Evolutionary conservation across 2,797 vertebrate species (phyloP).

Genomic region (Poecilia picta): DNA sequence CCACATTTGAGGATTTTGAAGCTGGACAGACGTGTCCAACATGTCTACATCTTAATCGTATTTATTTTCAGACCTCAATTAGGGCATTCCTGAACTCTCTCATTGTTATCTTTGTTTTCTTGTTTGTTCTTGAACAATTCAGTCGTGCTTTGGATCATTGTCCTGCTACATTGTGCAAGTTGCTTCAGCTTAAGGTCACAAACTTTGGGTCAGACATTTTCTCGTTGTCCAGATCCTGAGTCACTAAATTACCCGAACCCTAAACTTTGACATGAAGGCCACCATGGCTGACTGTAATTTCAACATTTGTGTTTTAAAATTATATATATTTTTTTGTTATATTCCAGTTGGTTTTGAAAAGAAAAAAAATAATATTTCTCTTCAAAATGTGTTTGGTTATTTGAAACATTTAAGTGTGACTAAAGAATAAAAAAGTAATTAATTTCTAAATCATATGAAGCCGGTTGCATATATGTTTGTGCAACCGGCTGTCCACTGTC

Average conservation of each 20-base stretch:
- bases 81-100: not conserved
- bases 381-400: not conserved
- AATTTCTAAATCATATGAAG: not conserved
- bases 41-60: not conserved
- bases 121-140: not conserved
- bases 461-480: not conserved
- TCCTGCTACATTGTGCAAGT: not conserved
- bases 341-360: not conserved
- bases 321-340: not conserved
- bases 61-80: not conserved
- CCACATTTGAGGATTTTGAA: not conserved
- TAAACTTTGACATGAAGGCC: not conserved
- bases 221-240: not conserved
- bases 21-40: not conserved
- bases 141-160: not conserved
- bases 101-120: not conserved
- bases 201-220: not conserved
- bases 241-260: not conserved
- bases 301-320: not conserved
- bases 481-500: not conserved
- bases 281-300: not conserved
- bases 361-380: not conserved
- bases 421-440: not conserved
- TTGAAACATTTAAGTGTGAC: not conserved
- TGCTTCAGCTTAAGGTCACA: not conserved